Evolutionary conservation across 2,888 invertebrate species (phyloP).

Genomic region (Eledona agricola): DNA sequence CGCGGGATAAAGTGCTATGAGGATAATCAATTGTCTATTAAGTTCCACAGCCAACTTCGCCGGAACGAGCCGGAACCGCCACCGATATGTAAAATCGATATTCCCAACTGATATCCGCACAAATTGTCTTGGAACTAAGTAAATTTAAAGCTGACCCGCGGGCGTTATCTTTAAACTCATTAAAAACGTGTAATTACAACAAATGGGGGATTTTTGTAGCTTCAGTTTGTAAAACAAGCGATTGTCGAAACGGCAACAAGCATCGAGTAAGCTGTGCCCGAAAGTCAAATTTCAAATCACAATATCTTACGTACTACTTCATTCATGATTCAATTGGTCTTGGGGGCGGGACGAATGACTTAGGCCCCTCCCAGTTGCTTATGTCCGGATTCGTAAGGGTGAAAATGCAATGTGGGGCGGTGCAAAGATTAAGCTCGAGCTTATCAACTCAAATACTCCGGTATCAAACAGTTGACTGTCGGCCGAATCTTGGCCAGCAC

Average conservation of each 20-base stretch:
- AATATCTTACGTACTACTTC: conserved; percentile 49
- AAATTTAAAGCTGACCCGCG: too few species aligned
- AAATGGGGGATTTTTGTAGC: too few species aligned
- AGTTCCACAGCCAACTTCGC: conserved; percentile 29
- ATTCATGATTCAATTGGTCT: conserved; percentile 57
- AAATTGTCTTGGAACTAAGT: too few species aligned
- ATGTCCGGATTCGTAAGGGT: conserved; percentile 27
- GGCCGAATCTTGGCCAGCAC: conserved; percentile 54
- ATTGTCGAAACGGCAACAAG: background rate
- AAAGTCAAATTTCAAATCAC: conserved; percentile 30
- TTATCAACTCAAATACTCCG: conserved; percentile 53
- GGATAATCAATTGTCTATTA: conserved; percentile 47
- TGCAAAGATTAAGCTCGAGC: conserved; percentile 39
- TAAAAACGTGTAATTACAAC: too few species aligned
- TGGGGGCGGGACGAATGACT: conserved; percentile 42
- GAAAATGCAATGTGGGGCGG: conserved; percentile 26
- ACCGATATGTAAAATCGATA: too few species aligned
- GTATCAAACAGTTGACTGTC: conserved; percentile 58
- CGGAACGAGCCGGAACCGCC: conserved; percentile 3
- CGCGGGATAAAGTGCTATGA: conserved; percentile 44
- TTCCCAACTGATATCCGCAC: too few species aligned
- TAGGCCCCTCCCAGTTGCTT: conserved; percentile 40
- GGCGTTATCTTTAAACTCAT: too few species aligned
- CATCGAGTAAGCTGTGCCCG: conserved; percentile 2
- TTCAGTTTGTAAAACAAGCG: too few species aligned